Evolutionary conservation across 2,888 invertebrate species (phyloP), one percentile per base, ranked within the genome.

Genomic region (Euphydryas editha): DNA sequence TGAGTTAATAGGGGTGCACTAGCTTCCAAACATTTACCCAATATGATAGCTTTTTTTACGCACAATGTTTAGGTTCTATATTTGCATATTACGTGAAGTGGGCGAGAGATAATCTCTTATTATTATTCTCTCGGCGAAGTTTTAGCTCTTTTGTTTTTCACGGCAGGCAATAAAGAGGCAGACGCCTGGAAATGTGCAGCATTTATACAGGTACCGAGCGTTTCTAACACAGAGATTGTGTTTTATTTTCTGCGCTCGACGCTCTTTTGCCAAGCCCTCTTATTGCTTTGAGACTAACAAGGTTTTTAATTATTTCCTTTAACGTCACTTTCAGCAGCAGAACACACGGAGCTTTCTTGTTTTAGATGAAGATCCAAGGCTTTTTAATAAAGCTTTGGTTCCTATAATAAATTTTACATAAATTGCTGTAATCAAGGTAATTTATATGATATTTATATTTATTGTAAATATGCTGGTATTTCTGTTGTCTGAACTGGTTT

Each of bases 301-400:
- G 88, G 84, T 88, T 91, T 91, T 91, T 92, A 91, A 92, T 91
- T 91, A 91, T 92, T 90, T 89, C 86, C 88, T 90, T 88, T 90
- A 85, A 88, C 85, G 86, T 85, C 86, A 89, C 86, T 90, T 83
- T 83, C 85, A 87, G 85, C 71, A 75, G 64, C 62, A 56, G 47
- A 69, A 68, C 68, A 68, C 55, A 55, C 65, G 64, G 67, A 69
- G 68, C 66, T 62, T 61, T 58, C 57, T 58, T 68, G 58, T 63
- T 70, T 62, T 63, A 69, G 51, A 69, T 54, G 57, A 67, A 67
- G 56, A 57, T 55, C 51, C 55, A 55, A 57, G 62, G 54, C 30
- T 51, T 69, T 69, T 66, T 68, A 54, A 62, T 62, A 44, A 44
- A 59, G 51, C 58, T 21, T 30, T 46, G 46, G 36, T 13, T 36